Evolutionary conservation across 2,888 invertebrate genomes (phyloP).

Genomic region (Dryococelus australis): DNA sequence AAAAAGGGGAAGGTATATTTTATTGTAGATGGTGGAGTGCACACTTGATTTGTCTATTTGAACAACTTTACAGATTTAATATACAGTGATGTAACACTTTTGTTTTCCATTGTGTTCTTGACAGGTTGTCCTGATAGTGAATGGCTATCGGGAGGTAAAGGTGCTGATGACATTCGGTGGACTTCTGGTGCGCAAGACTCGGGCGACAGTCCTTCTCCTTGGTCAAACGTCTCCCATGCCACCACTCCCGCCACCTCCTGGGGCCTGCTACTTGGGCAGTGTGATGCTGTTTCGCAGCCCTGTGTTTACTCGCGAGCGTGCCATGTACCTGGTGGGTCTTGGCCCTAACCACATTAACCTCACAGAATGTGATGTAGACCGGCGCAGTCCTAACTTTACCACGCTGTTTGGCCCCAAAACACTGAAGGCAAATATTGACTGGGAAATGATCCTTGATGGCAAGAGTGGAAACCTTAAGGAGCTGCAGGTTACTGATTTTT

Average conservation of each 20-base stretch:
- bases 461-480: conserved; percentile 48
- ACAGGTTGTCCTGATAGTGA: conserved; percentile 64
- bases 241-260: conserved; percentile 47
- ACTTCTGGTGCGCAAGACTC: conserved; percentile 58
- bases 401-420: conserved; percentile 60
- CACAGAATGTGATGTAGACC: conserved; percentile 61
- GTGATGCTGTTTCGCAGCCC: conserved; percentile 66
- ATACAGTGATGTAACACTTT: too few relatives aligned
- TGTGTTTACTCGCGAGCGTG: conserved; percentile 60
- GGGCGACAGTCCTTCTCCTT: conserved; percentile 64
- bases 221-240: conserved; percentile 58
- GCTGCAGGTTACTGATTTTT: conserved; percentile 48
- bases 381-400: conserved; percentile 61
- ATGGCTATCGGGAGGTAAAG: conserved; percentile 66
- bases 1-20: too few relatives aligned
- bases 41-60: too few relatives aligned
- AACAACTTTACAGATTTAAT: too few relatives aligned
- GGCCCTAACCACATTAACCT: conserved; percentile 62
- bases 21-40: too few relatives aligned
- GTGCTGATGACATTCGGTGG: conserved; percentile 65
- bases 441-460: conserved; percentile 67
- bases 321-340: conserved; percentile 65
- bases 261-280: conserved; percentile 64
- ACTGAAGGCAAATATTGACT: conserved; percentile 64
- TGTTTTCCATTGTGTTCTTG: not conserved